Evolutionary conservation across 2,888 invertebrate species (phyloP).

Genomic region (Azorinus chamasolen): DNA sequence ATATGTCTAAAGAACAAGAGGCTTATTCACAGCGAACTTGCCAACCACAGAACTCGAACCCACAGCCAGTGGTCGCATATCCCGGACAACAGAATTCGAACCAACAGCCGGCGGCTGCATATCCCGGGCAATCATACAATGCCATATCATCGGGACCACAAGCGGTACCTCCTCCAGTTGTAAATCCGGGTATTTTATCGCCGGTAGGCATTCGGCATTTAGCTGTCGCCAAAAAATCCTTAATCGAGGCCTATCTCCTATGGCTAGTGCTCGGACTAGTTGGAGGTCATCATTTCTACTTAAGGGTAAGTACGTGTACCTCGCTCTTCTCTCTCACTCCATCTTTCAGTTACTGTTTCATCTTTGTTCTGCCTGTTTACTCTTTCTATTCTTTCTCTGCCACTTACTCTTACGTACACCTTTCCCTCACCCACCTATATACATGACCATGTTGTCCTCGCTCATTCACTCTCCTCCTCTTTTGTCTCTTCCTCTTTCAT

Average conservation of each 20-base stretch:
- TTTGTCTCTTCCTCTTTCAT: too few species aligned
- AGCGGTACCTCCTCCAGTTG: slow-evolving; percentile 27
- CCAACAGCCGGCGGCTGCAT: slow-evolving; percentile 5
- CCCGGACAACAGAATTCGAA: slow-evolving; percentile 7
- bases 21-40: slow-evolving; percentile 32
- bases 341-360: too few species aligned
- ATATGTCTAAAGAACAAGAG: slow-evolving; percentile 52
- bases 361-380: too few species aligned
- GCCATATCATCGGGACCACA: slow-evolving; percentile 17
- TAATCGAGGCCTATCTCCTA: slow-evolving; percentile 62
- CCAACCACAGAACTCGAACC: neutral
- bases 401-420: too few species aligned
- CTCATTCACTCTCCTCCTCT: too few species aligned
- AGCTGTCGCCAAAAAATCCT: slow-evolving; percentile 38
- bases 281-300: slow-evolving; percentile 69
- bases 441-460: too few species aligned
- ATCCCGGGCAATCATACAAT: slow-evolving; percentile 34
- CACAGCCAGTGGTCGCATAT: slow-evolving; percentile 4
- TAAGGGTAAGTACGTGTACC: slow-evolving; percentile 36
- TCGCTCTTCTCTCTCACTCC: too few species aligned
- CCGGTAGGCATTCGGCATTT: neutral
- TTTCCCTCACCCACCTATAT: too few species aligned
- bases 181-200: slow-evolving; percentile 11
- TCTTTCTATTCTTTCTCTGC: too few species aligned
- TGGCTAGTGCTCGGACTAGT: slow-evolving; percentile 57